phyloP scores from a whole-genome alignment of 2,888 invertebrate species.

The Chelonus formosanus region DNA sequence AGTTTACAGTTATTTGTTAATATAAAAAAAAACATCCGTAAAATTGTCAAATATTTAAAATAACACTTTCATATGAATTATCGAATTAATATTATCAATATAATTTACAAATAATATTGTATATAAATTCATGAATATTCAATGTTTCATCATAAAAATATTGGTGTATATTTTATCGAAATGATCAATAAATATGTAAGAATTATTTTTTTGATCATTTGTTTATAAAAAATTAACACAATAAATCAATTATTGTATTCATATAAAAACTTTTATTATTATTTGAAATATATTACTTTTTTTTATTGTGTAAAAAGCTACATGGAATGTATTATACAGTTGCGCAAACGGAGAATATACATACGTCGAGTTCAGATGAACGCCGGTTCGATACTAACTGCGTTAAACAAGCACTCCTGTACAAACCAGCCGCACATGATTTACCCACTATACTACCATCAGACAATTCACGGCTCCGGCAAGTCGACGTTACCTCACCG shows the following conservation, averaged over 20 bases:
- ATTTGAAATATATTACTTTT: neutral
- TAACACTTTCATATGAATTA: too few species aligned
- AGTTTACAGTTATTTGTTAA: neutral
- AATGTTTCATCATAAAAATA: too few species aligned
- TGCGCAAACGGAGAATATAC: too few species aligned
- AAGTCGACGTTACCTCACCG: constrained; percentile 31
- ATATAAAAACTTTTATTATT: too few species aligned
- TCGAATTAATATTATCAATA: too few species aligned
- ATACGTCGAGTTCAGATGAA: constrained; percentile 51
- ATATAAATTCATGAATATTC: too few species aligned
- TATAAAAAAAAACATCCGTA: constrained; percentile 3
- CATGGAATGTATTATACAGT: neutral
- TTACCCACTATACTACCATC: constrained; percentile 37
- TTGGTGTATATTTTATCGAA: too few species aligned
- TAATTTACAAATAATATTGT: too few species aligned
- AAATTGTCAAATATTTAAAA: neutral
- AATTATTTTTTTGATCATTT: too few species aligned
- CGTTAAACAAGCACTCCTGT: constrained; percentile 24
- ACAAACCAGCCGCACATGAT: constrained; percentile 21
- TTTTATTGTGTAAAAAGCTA: neutral
- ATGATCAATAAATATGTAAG: too few species aligned
- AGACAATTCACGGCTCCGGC: constrained; percentile 40
- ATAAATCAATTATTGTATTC: too few species aligned
- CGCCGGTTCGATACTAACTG: constrained; percentile 64
- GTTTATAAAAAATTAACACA: too few species aligned